Percentiles rank a stretch among this genome's conserved stretches.
phyloP scores from a whole-genome alignment of 2,888 invertebrate genomes.

The Tineola bisselliella region DNA sequence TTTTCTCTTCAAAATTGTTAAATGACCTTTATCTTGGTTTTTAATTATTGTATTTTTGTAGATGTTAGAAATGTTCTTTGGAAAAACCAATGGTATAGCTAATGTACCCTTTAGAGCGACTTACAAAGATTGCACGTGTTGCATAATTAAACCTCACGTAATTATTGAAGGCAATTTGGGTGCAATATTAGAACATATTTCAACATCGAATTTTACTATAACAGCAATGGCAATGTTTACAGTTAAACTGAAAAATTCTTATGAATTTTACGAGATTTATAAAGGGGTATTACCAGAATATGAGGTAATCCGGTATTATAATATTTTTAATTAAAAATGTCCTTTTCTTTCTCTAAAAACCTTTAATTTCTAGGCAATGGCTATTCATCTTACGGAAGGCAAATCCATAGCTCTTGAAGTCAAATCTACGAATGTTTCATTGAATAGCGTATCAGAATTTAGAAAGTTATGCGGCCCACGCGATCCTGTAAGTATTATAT shows the following conservation, averaged over 20 bases:
- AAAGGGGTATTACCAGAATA: constrained; percentile 84
- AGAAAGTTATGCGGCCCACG: constrained; percentile 86
- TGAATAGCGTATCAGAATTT: constrained; percentile 74
- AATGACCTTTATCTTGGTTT: too few species aligned
- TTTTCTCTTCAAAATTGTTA: too few species aligned
- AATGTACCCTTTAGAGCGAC: constrained; percentile 60
- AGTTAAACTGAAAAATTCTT: constrained; percentile 79
- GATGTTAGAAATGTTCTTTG: constrained; percentile 48
- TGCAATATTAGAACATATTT: constrained; percentile 77
- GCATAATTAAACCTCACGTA: constrained; percentile 90
- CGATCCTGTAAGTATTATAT: constrained; percentile 67
- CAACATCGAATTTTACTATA: constrained; percentile 74
- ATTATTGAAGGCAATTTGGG: constrained; percentile 79
- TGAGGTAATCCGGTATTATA: constrained; percentile 62
- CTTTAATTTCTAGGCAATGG: constrained; percentile 71
- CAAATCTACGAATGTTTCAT: constrained; percentile 56
- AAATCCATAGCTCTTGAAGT: constrained; percentile 88
- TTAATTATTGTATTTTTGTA: constrained; percentile 22
- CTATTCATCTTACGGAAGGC: constrained; percentile 84
- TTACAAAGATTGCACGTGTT: constrained; percentile 75
- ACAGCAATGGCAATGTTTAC: constrained; percentile 83
- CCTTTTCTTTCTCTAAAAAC: too few species aligned
- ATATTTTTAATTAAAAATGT: too few species aligned
- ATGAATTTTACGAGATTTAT: constrained; percentile 93
- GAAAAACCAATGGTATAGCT: constrained; percentile 36